Percentiles rank a stretch among this genome's conserved stretches.
Conservation (phyloP, 2,797 vertebrate species). For the Mallotus villosus region DNA sequence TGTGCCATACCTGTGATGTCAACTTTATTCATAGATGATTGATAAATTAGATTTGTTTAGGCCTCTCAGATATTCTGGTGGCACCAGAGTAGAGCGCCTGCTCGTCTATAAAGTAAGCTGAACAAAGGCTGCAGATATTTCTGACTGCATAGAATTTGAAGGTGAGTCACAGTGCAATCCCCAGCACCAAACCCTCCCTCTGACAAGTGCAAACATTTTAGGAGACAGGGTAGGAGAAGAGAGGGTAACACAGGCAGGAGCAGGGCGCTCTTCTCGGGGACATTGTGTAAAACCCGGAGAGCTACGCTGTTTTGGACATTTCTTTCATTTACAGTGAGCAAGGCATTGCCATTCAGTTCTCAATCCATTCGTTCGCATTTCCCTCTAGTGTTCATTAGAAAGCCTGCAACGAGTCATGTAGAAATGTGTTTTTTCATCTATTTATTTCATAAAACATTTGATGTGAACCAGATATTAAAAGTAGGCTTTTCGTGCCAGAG, state of each 20-base stretch:
- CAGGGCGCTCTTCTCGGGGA: too few relatives aligned
- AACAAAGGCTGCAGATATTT: slow-evolving; percentile 61
- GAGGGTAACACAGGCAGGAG: not conserved
- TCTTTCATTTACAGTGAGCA: too few relatives aligned
- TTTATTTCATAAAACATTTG: too few relatives aligned
- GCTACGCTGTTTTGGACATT: too few relatives aligned
- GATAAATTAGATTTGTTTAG: slow-evolving; percentile 57
- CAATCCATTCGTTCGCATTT: too few relatives aligned
- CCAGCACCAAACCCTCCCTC: not conserved
- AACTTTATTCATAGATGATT: slow-evolving; percentile 67
- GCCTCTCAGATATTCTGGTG: slow-evolving; percentile 28
- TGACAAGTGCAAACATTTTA: not conserved
- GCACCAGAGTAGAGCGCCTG: slow-evolving; percentile 36
- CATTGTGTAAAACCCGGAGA: too few relatives aligned
- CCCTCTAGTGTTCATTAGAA: too few relatives aligned
- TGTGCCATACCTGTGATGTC: slow-evolving; percentile 53
- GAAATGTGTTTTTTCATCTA: too few relatives aligned
- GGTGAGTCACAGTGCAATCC: slow-evolving; percentile 14
- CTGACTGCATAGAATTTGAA: slow-evolving; percentile 32
- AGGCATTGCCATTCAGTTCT: too few relatives aligned
- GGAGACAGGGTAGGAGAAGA: not conserved
- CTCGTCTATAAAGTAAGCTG: slow-evolving; percentile 38
- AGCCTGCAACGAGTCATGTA: too few relatives aligned
- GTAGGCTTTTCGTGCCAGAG: too few relatives aligned
- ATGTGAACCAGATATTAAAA: too few relatives aligned